Percentiles rank a stretch among this genome's conserved stretches.
Evolutionary conservation across 1,140 invertebrate genomes (phyloP).

Genomic region (Gryllus bimaculatus): DNA sequence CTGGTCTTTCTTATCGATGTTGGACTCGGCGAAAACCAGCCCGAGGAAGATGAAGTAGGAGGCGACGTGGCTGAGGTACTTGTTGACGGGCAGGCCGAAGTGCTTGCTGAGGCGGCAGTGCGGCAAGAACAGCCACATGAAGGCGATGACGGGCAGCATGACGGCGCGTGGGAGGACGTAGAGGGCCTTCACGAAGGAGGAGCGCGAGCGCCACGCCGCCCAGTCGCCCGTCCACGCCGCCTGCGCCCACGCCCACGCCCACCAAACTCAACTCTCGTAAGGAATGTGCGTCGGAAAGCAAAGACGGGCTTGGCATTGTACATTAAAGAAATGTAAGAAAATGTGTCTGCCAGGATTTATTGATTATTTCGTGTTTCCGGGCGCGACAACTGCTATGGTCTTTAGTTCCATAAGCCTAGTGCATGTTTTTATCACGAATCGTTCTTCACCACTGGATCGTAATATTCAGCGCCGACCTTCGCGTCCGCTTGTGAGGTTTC

Average conservation of each 20-base stretch:
- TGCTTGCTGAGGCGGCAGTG: slow-evolving; percentile 33
- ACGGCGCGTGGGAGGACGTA: slow-evolving; percentile 34
- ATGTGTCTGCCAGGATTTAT: no score
- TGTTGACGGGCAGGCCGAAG: slow-evolving; percentile 43
- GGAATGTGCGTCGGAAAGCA: no score
- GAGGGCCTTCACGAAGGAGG: slow-evolving; percentile 29
- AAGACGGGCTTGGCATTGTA: no score
- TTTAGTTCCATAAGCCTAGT: no score
- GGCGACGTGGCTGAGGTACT: slow-evolving; percentile 46
- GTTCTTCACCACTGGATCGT: no score
- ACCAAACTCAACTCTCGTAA: no score
- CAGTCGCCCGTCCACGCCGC: slow-evolving; percentile 45
- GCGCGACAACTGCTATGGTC: no score
- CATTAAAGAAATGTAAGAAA: no score
- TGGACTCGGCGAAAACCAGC: slow-evolving; percentile 47
- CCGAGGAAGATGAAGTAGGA: slow-evolving; percentile 52
- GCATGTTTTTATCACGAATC: no score
- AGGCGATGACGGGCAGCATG: slow-evolving; percentile 37
- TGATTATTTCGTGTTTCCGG: no score
- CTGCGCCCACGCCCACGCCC: slow-evolving; percentile 25
- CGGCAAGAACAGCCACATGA: slow-evolving; percentile 36
- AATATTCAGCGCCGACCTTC: no score
- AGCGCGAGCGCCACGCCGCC: slow-evolving; percentile 42
- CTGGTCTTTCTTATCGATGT: slow-evolving; percentile 41
- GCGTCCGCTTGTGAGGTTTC: no score